Evolutionary conservation across 2,797 vertebrate species (phyloP).

Genomic region (Dendrocincla tyrannina): DNA sequence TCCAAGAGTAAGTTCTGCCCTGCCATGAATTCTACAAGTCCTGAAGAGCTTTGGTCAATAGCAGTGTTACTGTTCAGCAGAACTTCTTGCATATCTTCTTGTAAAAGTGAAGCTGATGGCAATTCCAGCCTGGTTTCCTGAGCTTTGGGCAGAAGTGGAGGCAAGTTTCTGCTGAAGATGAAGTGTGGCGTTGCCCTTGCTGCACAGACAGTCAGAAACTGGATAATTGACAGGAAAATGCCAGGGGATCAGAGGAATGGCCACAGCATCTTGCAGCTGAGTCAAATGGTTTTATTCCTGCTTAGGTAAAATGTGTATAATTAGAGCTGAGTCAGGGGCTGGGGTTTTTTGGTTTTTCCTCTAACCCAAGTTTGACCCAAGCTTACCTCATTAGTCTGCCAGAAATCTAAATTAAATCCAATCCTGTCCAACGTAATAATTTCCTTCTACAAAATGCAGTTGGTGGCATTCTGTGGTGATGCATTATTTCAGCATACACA

Average conservation of each 20-base stretch:
- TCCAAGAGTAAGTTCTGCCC: not conserved
- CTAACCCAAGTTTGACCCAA: not conserved
- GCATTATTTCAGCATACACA: not conserved
- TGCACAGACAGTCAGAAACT: not conserved
- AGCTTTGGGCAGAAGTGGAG: not conserved
- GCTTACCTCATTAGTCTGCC: not conserved
- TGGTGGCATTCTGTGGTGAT: not conserved
- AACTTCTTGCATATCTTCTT: not conserved
- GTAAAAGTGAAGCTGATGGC: not conserved
- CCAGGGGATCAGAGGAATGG: not conserved
- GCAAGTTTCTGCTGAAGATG: not conserved
- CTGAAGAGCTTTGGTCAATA: not conserved
- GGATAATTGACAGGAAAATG: not conserved
- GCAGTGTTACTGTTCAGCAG: not conserved
- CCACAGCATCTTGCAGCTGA: not conserved
- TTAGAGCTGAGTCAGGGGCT: not conserved
- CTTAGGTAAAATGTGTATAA: not conserved
- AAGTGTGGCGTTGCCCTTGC: not conserved
- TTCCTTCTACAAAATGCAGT: not conserved
- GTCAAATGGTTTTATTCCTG: not conserved
- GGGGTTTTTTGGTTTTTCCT: not conserved
- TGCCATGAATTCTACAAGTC: not conserved
- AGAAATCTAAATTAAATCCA: slow-evolving; percentile 9
- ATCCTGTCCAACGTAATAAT: not conserved
- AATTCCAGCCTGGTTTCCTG: not conserved